Evolutionary conservation across 1,140 invertebrate species (phyloP), one percentile per base, ranked within the genome.

Genomic region (Leptinotarsa texana): DNA sequence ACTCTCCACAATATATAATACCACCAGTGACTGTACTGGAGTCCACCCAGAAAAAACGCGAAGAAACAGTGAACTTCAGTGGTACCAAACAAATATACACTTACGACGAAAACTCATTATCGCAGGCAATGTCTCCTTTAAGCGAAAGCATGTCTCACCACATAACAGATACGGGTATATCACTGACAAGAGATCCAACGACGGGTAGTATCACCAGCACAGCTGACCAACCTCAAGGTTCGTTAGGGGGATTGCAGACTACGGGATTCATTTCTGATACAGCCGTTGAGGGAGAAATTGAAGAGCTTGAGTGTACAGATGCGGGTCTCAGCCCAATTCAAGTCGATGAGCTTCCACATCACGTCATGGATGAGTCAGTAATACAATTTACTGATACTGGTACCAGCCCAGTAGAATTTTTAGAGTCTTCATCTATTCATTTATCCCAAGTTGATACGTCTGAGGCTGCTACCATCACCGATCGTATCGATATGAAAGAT

Each of bases 271-370:
- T 87, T 73, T 85, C 87, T 15, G 89, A 89, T 80, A 87, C 85
- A 72, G 82, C 83, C 47, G 83, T 85, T 22, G 85, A 87, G 69
- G 83, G 83, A 11, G 86, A 87, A 76, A 79, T 82, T 22, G 87
- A 88, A 82, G 87, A 89, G 78, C 82, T 81, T 18, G 87, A 89
- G 82, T 81, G 88, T 24, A 88, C 88, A 15, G 88, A 89, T 82
- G 87, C 88, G 15, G 88, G 86, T 11, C 77, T 89, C 57, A 89
- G 88, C 80, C 88, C 88, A 27, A 88, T 89, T 33, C 87, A 87
- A 82, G 82, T 85, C 6, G 87, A 88, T 79, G 87, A 88, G 66
- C 70, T 84, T n/a, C 80, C 82, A 33, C 33, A 42, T 42, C 33
- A 42, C 33, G 72, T 78, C 17, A 78, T 84, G 48, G 75, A 80